Evolutionary conservation across 2,113 vertebrate genomes (phyloP).

Genomic region (Oophaga pumilio): DNA sequence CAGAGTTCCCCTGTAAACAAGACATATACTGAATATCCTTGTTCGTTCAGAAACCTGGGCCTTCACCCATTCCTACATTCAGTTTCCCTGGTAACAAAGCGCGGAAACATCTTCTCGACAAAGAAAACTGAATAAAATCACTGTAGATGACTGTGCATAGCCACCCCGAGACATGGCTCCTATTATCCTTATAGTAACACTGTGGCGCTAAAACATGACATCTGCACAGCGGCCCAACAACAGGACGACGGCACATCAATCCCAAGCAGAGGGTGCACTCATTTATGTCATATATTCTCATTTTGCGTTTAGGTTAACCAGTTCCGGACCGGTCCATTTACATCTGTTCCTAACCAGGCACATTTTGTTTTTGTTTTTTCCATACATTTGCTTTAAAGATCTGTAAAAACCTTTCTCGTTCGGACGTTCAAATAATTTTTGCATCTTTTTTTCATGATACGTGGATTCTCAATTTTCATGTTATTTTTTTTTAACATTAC

Average conservation of each 20-base stretch:
- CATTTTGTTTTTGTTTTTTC: too few relatives aligned
- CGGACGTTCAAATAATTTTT: too few relatives aligned
- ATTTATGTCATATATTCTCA: not conserved
- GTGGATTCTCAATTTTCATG: too few relatives aligned
- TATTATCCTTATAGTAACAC: constrained; percentile 27
- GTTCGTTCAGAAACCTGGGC: not conserved
- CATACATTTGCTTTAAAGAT: too few relatives aligned
- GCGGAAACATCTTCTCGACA: not conserved
- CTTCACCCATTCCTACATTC: constrained; percentile 10
- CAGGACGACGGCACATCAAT: not conserved
- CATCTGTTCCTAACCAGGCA: too few relatives aligned
- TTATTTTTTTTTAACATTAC: too few relatives aligned
- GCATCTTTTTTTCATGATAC: too few relatives aligned
- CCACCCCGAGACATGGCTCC: not conserved
- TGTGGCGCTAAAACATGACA: not conserved
- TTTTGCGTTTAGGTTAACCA: not conserved
- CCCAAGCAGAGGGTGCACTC: not conserved
- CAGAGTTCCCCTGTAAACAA: not conserved
- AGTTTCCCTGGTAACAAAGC: constrained; percentile 39
- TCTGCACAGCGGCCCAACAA: not conserved
- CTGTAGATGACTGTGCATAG: not conserved
- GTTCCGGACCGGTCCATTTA: too few relatives aligned
- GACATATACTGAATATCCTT: not conserved
- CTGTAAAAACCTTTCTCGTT: too few relatives aligned
- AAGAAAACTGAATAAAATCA: constrained; percentile 29